Percentiles rank a stretch among this genome's conserved stretches.
These are phyloP conservation scores for Trypoxylus dichotomus DNA, from an alignment of 1,140 invertebrate genomes.

Conservation along the genomic window DNA sequence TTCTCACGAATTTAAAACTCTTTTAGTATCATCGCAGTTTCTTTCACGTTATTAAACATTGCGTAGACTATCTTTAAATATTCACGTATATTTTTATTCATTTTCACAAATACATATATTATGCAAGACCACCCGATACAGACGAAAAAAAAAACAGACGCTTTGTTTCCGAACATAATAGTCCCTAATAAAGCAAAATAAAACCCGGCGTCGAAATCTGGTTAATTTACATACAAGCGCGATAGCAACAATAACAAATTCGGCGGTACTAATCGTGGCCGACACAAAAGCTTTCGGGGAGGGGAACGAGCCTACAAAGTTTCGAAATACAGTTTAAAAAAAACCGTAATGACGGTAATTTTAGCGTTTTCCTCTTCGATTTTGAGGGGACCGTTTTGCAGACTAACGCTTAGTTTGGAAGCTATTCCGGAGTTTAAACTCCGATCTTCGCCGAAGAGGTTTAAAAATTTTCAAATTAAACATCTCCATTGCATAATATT, in stretches of 20 bases:
- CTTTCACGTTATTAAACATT: too few species aligned
- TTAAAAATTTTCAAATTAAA: constrained; percentile 33
- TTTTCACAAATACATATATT: neutral
- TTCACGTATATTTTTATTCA: too few species aligned
- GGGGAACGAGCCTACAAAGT: neutral
- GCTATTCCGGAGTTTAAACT: neutral
- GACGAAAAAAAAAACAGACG: neutral
- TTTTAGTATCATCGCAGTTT: too few species aligned
- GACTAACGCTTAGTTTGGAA: neutral
- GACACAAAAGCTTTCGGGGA: neutral
- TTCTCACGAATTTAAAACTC: too few species aligned
- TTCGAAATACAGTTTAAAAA: neutral
- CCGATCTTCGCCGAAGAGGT: neutral
- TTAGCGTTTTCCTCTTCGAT: neutral
- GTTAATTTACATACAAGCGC: constrained; percentile 2
- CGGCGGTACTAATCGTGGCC: neutral
- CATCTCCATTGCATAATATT: too few species aligned
- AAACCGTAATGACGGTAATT: neutral
- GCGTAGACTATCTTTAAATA: too few species aligned
- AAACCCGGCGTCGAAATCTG: neutral
- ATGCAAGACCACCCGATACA: neutral
- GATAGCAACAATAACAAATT: constrained; percentile 3
- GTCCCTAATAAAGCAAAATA: neutral
- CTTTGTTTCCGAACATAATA: neutral
- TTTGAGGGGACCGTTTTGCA: neutral